phyloP scores from a whole-genome alignment of 2,797 vertebrate species.

The Rhinatrema bivittatum region DNA sequence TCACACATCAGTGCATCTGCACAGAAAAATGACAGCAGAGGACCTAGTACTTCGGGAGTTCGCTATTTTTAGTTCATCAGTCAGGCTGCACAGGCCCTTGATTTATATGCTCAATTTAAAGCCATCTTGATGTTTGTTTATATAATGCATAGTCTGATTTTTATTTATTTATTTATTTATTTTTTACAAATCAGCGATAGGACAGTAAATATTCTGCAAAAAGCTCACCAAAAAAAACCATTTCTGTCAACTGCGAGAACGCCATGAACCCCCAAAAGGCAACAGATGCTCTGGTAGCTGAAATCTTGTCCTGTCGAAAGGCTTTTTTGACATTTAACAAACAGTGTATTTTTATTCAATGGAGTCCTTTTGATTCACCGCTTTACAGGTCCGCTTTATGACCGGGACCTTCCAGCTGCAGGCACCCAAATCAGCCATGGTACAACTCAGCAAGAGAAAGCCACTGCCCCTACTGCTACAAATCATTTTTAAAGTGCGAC shows the following conservation, averaged over 20 bases:
- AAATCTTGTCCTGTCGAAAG: too few species aligned
- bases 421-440: conserved; percentile 1
- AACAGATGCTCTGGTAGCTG: too few species aligned
- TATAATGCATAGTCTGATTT: conserved; percentile 39
- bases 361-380: too few species aligned
- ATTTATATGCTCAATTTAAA: conserved; percentile 36
- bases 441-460: conserved; percentile 5
- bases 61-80: conserved; percentile 14
- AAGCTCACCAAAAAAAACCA: conserved; percentile 43
- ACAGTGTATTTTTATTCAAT: too few species aligned
- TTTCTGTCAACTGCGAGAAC: too few species aligned
- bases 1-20: conserved; percentile 29
- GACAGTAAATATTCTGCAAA: conserved; percentile 8
- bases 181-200: conserved; percentile 30
- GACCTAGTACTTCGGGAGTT: conserved; percentile 10
- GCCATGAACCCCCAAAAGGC: too few species aligned
- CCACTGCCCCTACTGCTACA: not conserved
- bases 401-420: not conserved
- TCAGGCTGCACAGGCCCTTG: conserved; percentile 21
- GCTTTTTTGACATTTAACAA: too few species aligned
- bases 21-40: conserved; percentile 28
- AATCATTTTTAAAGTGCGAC: too few species aligned
- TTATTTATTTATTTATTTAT: too few species aligned
- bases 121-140: conserved; percentile 26
- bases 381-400: too few species aligned